Conservation (phyloP, 2,888 invertebrate species). For the Isotomurus palustris region DNA sequence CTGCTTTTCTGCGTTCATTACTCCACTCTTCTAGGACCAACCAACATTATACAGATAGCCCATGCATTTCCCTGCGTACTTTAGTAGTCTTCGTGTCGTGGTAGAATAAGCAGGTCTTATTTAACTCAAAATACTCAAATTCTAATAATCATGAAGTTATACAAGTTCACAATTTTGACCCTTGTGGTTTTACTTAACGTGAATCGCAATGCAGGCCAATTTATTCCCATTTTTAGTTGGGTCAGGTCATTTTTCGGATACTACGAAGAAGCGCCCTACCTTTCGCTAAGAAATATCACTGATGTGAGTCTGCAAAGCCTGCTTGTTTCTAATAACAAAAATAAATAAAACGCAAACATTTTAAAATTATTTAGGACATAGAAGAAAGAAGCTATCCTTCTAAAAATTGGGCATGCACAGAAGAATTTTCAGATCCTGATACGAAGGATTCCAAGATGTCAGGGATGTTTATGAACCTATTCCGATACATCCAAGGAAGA, state of each 20-base stretch:
- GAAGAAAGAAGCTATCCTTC: slow-evolving; percentile 40
- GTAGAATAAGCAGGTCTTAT: no score
- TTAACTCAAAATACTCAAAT: no score
- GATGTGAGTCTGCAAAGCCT: slow-evolving; percentile 15
- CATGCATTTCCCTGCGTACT: no score
- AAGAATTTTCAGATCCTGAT: slow-evolving; percentile 32
- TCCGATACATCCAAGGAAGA: slow-evolving; percentile 41
- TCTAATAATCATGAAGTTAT: no score
- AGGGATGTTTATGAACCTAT: slow-evolving; percentile 41
- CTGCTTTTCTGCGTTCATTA: no score
- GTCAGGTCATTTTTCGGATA: slow-evolving; percentile 41
- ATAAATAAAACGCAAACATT: neutral
- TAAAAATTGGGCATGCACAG: slow-evolving; percentile 41
- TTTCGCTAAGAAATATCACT: slow-evolving; percentile 27
- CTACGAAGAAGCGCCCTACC: slow-evolving; percentile 39
- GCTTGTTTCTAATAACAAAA: neutral
- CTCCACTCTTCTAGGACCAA: no score
- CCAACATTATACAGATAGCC: no score
- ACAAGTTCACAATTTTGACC: no score
- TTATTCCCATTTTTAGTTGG: slow-evolving; percentile 43
- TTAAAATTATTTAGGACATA: slow-evolving; percentile 28
- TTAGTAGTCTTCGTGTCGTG: no score
- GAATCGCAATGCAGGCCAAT: slow-evolving; percentile 29
- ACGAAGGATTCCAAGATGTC: slow-evolving; percentile 34
- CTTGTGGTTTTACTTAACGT: slow-evolving; percentile 10